Percentiles rank a stretch among this genome's conserved stretches.
phyloP scores from a whole-genome alignment of 2,113 vertebrate species.

The Gobio gobio region DNA sequence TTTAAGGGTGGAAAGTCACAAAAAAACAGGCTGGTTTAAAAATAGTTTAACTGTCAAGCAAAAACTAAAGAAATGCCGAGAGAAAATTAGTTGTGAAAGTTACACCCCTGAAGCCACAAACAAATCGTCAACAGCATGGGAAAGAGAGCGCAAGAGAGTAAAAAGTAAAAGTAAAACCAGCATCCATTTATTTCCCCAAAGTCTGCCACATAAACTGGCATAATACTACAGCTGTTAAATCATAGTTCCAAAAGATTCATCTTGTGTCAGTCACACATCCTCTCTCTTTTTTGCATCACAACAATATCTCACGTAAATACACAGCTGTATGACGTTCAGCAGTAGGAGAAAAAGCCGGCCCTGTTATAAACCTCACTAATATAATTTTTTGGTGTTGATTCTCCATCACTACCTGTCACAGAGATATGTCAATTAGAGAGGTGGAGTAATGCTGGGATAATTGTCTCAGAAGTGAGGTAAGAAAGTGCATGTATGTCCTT shows the following conservation, averaged over 20 bases:
- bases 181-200: background rate
- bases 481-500: background rate
- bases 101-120: constrained; percentile 15
- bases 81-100: background rate
- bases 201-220: background rate
- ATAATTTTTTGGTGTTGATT: background rate
- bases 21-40: background rate
- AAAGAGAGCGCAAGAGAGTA: background rate
- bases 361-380: background rate
- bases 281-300: background rate
- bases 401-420: background rate
- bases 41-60: background rate
- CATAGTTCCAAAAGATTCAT: background rate
- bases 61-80: background rate
- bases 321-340: background rate
- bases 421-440: background rate
- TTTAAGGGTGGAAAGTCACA: background rate
- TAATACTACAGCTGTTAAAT: background rate
- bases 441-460: background rate
- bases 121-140: background rate
- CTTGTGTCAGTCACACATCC: background rate
- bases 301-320: background rate
- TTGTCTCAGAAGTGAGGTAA: background rate
- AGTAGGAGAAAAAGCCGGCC: background rate
- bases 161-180: background rate